A percentile compares a stretch with the other conserved stretches of the same genome.
Evolutionary conservation across 2,113 vertebrate species (phyloP).

Genomic region (Empidonax traillii): DNA sequence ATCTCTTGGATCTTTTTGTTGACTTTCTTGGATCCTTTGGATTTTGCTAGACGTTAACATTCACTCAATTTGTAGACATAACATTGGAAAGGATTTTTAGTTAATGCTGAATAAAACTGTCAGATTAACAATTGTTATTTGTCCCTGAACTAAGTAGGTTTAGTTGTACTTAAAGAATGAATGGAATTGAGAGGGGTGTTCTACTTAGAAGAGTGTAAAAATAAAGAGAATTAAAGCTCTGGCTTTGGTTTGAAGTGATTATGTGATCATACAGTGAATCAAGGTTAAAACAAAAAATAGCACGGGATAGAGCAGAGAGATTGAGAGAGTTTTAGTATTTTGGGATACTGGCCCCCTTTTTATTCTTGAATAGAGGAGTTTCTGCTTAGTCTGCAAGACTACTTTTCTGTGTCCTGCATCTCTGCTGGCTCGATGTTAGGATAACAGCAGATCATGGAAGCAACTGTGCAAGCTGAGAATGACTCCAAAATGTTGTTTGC

Average conservation of each 20-base stretch:
- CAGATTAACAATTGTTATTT: not conserved
- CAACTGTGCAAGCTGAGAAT: not conserved
- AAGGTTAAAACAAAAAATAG: not conserved
- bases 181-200: not conserved
- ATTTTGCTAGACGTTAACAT: not conserved
- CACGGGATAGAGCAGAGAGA: accelerated
- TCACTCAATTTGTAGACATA: not conserved
- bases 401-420: not conserved
- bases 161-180: not conserved
- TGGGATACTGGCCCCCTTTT: not conserved
- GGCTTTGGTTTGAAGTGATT: not conserved
- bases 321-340: not conserved
- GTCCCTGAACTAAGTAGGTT: not conserved
- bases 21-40: not conserved
- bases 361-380: not conserved
- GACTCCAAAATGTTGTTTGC: not conserved
- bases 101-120: not conserved
- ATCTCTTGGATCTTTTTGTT: not conserved
- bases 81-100: not conserved
- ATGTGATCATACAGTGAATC: not conserved
- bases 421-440: not conserved
- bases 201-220: not conserved
- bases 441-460: not conserved
- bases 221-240: not conserved
- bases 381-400: not conserved